These are phyloP conservation scores for Hipposideros armiger DNA, from an alignment of 2,113 vertebrate genomes.

Conservation along the genomic window DNA sequence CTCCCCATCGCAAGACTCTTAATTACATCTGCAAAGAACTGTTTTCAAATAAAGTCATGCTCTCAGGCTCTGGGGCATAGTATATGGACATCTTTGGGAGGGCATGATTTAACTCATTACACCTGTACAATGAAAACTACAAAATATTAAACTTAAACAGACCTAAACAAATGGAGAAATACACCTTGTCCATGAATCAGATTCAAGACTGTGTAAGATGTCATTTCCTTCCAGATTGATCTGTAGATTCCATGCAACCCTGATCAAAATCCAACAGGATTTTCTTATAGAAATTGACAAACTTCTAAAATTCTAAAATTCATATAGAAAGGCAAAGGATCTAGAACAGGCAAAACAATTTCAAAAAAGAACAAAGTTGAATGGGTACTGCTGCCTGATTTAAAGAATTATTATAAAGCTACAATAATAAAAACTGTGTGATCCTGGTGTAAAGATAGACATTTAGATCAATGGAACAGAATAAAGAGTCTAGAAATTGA, in stretches of 20 bases:
- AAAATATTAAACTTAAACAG: neutral
- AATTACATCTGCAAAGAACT: neutral
- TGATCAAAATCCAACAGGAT: neutral
- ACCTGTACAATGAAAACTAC: neutral
- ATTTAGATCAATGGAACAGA: neutral
- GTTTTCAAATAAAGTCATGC: neutral
- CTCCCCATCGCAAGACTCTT: neutral
- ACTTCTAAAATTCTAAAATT: neutral
- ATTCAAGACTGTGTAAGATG: neutral
- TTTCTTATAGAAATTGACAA: neutral
- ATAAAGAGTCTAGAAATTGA: neutral
- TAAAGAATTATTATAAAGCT: conserved; percentile 35
- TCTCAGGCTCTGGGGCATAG: neutral
- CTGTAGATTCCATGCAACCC: neutral
- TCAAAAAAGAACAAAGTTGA: neutral
- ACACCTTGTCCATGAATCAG: neutral
- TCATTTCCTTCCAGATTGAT: neutral
- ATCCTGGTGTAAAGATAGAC: neutral
- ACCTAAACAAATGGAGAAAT: neutral
- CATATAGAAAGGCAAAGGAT: neutral
- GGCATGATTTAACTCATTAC: neutral
- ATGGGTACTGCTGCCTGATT: neutral
- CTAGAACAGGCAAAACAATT: neutral
- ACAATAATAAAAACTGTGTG: neutral
- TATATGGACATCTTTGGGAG: neutral